These are phyloP conservation scores for Otolemur garnettii DNA, from an alignment of 2,113 vertebrate species.

Conservation along the genomic window DNA sequence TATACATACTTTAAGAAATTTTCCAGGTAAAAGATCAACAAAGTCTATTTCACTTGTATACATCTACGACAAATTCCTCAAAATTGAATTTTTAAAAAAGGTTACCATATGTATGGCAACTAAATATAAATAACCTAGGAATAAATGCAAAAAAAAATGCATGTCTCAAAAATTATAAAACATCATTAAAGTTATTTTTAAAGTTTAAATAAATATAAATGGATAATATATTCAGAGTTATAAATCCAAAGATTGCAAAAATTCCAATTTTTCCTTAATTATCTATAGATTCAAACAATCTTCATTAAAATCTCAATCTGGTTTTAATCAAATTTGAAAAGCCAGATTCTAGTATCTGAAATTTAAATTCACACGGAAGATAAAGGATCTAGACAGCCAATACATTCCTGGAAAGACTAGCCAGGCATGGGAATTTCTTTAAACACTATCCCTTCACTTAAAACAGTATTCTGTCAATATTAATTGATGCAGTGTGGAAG, in stretches of 20 bases:
- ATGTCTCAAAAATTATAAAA: background rate
- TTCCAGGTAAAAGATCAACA: background rate
- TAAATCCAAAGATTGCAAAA: background rate
- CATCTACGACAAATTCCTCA: background rate
- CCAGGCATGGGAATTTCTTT: background rate
- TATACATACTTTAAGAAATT: conserved; percentile 5
- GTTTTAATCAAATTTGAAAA: background rate
- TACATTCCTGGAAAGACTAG: background rate
- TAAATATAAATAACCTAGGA: background rate
- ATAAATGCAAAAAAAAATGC: background rate
- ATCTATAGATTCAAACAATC: background rate
- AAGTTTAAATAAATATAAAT: background rate
- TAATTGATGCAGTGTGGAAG: background rate
- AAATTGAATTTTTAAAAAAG: background rate
- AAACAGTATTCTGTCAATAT: background rate
- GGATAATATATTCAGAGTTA: background rate
- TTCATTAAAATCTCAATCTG: background rate
- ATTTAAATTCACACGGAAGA: background rate
- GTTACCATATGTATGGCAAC: background rate
- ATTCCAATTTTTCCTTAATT: background rate
- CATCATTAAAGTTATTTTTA: background rate
- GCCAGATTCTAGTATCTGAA: background rate
- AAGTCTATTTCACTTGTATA: background rate
- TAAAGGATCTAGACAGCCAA: background rate
- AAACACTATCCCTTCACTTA: background rate